phyloP scores from a whole-genome alignment of 2,797 vertebrate species.

The Sebastes dallii region DNA sequence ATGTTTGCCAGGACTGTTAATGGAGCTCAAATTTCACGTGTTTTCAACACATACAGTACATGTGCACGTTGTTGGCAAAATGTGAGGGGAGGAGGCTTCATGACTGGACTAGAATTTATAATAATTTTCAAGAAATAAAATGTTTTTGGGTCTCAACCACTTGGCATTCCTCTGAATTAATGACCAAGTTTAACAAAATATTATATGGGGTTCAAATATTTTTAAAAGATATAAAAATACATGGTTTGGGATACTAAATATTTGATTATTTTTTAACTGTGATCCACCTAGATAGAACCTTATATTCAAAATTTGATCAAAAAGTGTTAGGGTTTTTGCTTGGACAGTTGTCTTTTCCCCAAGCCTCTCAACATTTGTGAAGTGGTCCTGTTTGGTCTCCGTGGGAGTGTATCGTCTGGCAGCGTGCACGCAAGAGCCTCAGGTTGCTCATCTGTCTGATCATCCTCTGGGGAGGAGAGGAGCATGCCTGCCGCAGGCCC shows the following conservation, averaged over 20 bases:
- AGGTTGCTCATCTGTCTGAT: slow-evolving; percentile 70
- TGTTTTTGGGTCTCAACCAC: not conserved
- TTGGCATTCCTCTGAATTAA: not conserved
- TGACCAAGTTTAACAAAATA: not conserved
- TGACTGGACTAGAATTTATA: not conserved
- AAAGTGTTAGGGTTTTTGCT: not conserved
- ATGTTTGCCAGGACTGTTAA: not conserved
- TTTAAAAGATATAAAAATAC: not conserved
- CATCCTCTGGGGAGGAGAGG: slow-evolving; percentile 48
- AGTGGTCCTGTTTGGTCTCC: slow-evolving; percentile 21
- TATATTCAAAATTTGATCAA: not conserved
- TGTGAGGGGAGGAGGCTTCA: not conserved
- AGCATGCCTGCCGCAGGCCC: slow-evolving; percentile 22
- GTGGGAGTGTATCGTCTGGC: slow-evolving; percentile 21
- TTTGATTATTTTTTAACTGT: not conserved
- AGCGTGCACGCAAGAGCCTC: slow-evolving; percentile 35
- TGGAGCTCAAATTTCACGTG: not conserved
- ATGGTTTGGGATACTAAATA: not conserved
- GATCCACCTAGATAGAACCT: not conserved
- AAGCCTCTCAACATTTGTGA: slow-evolving; percentile 7
- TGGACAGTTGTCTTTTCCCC: not conserved
- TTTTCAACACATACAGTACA: not conserved
- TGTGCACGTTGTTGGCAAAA: not conserved
- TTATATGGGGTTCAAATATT: not conserved
- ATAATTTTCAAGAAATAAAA: not conserved